Percentiles rank a stretch among this genome's conserved stretches.
These are phyloP conservation scores for Phengaris arion DNA, from an alignment of 2,888 invertebrate species.

Conservation along the genomic window DNA sequence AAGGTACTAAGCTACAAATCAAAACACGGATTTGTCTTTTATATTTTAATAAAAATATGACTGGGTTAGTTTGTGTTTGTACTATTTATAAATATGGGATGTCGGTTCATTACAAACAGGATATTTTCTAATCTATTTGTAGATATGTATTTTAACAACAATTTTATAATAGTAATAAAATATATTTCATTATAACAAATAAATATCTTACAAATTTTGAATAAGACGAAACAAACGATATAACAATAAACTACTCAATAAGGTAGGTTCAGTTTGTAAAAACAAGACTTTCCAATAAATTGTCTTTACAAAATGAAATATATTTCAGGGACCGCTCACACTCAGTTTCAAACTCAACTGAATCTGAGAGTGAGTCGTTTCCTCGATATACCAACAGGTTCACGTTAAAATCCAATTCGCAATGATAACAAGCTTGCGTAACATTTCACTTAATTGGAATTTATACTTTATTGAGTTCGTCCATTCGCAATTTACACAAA, in stretches of 20 bases:
- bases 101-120: slow-evolving; percentile 29
- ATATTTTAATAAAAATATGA: slow-evolving; percentile 72
- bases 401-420: slow-evolving; percentile 26
- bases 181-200: slow-evolving; percentile 29
- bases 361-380: slow-evolving; percentile 58
- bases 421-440: slow-evolving; percentile 20
- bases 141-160: slow-evolving; percentile 28
- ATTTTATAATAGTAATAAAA: slow-evolving; percentile 27
- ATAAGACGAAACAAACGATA: slow-evolving; percentile 24
- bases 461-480: slow-evolving; percentile 49
- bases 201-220: slow-evolving; percentile 29
- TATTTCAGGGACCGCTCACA: slow-evolving; percentile 45
- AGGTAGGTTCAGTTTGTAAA: slow-evolving; percentile 28
- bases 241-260: slow-evolving; percentile 13
- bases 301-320: slow-evolving; percentile 31
- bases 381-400: slow-evolving; percentile 18
- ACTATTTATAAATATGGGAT: slow-evolving; percentile 43
- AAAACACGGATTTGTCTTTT: slow-evolving; percentile 76
- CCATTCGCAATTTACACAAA: slow-evolving; percentile 55
- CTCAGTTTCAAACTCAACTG: slow-evolving; percentile 60
- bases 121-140: slow-evolving; percentile 17
- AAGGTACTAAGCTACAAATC: slow-evolving; percentile 77
- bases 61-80: slow-evolving; percentile 64
- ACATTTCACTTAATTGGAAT: slow-evolving; percentile 27
- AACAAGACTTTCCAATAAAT: not conserved